Conservation (phyloP, 1,140 invertebrate genomes). For the Plectrocnemia conspersa region DNA sequence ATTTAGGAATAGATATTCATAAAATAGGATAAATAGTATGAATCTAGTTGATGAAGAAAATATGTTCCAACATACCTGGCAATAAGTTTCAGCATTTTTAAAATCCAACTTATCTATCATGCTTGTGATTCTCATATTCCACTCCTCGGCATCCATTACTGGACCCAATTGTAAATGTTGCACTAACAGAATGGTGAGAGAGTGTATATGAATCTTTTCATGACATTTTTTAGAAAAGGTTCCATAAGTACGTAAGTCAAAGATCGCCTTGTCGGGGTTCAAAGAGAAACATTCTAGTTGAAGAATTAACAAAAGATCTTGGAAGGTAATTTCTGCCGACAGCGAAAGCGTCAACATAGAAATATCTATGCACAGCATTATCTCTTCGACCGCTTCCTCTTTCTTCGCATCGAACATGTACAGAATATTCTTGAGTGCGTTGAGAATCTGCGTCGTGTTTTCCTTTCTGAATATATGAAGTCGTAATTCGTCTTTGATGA, state of each 20-base stretch:
- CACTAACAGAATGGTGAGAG: background rate
- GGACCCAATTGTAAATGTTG: conserved; percentile 14
- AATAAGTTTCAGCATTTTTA: no score
- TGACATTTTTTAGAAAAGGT: background rate
- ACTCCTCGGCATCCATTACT: conserved; percentile 6
- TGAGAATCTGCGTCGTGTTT: no score
- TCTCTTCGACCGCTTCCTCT: background rate
- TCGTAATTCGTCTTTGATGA: no score
- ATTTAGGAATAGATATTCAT: no score
- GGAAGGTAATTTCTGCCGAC: background rate
- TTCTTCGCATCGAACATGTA: background rate
- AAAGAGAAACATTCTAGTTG: conserved; percentile 4
- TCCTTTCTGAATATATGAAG: no score
- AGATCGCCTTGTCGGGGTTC: background rate
- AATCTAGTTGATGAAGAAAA: no score
- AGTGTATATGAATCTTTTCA: conserved; percentile 1
- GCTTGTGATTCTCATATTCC: conserved; percentile 1
- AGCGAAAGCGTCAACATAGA: conserved; percentile 3
- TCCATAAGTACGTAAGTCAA: background rate
- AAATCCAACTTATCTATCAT: background rate
- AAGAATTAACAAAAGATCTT: conserved; percentile 5
- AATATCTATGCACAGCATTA: background rate
- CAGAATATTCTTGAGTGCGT: no score
- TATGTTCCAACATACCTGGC: no score
- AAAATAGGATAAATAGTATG: no score